phyloP scores from a whole-genome alignment of 2,797 vertebrate genomes.

The Myotis pilosus region DNA sequence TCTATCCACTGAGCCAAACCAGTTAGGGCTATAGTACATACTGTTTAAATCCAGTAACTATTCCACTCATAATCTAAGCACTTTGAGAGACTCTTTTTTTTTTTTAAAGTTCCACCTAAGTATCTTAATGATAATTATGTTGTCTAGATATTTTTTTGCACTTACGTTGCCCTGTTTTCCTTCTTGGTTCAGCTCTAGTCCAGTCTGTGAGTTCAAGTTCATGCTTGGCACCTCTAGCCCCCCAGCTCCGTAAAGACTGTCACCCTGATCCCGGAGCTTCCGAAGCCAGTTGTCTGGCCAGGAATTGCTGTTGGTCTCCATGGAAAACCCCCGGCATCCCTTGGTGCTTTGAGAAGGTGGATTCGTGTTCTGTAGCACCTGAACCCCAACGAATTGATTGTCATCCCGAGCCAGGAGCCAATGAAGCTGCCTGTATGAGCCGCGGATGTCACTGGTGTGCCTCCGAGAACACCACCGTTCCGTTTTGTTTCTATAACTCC shows the following conservation, averaged over 20 bases:
- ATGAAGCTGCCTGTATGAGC: background rate
- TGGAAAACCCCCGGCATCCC: background rate
- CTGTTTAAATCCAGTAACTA: background rate
- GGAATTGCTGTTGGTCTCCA: background rate
- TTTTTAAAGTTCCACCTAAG: background rate
- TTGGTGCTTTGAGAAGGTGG: constrained; percentile 5
- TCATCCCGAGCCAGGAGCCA: background rate
- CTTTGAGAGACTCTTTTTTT: background rate
- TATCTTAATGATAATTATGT: background rate
- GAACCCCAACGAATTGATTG: background rate
- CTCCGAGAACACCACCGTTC: background rate
- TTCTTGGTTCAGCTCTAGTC: background rate
- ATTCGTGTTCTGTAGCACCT: background rate
- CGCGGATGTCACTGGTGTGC: background rate
- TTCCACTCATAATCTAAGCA: background rate
- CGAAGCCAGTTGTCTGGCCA: background rate
- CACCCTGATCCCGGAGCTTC: background rate
- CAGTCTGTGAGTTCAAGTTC: background rate
- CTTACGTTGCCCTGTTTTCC: background rate
- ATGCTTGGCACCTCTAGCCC: background rate
- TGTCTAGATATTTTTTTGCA: background rate
- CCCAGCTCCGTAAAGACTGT: background rate
- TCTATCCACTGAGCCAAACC: no score
- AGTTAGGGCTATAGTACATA: no score
- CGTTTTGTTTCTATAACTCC: background rate